Conservation (phyloP, 2,113 vertebrate species). For the Epinephelus fuscoguttatus region DNA sequence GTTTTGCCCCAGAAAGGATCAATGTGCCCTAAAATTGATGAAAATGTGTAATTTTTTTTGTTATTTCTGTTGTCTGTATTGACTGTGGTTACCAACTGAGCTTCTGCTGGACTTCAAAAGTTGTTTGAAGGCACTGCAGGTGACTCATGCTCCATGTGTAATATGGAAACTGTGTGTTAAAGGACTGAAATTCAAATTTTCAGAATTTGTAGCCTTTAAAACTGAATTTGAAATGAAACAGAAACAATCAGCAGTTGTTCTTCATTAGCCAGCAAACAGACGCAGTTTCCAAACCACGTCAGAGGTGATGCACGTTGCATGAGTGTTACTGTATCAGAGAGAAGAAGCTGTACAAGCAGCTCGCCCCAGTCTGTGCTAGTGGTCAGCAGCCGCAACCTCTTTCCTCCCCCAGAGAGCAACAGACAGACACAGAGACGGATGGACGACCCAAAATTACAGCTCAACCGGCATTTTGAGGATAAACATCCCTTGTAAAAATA, state of each 20-base stretch:
- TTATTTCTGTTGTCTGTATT: not conserved
- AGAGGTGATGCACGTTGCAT: slow-evolving; percentile 14
- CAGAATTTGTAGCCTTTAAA: not conserved
- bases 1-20: not conserved
- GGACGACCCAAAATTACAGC: slow-evolving; percentile 82
- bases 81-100: not conserved
- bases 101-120: not conserved
- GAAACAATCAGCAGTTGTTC: not conserved
- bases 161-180: not conserved
- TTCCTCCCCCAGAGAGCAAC: slow-evolving; percentile 60
- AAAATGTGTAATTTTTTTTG: too few species aligned
- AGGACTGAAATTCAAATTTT: not conserved
- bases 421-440: slow-evolving; percentile 69
- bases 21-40: not conserved
- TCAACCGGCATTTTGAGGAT: slow-evolving; percentile 71
- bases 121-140: not conserved
- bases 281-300: not conserved
- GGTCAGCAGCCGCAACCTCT: slow-evolving; percentile 71
- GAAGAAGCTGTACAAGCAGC: slow-evolving; percentile 33
- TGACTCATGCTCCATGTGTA: slow-evolving; percentile 5
- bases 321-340: slow-evolving; percentile 10
- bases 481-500: slow-evolving; percentile 86
- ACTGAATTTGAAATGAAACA: slow-evolving; percentile 2
- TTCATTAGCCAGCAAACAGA: not conserved
- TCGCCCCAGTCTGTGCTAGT: slow-evolving; percentile 31